Conservation (phyloP, 2,888 invertebrate genomes). For the Drosophila leonis region DNA sequence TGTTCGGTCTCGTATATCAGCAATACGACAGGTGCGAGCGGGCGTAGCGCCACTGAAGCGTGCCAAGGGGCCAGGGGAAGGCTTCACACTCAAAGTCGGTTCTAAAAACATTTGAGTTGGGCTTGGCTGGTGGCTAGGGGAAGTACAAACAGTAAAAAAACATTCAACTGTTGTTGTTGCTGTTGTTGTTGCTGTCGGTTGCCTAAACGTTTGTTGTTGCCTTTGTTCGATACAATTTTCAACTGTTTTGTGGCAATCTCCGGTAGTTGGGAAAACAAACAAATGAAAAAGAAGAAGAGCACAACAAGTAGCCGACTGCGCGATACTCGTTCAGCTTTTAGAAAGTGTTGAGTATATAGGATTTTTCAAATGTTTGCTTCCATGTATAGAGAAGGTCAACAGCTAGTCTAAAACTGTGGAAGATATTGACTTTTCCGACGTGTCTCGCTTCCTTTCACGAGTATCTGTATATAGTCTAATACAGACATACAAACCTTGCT, state of each 20-base stretch:
- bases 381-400: neutral
- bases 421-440: neutral
- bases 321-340: neutral
- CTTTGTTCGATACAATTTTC: constrained; percentile 63
- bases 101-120: constrained; percentile 68
- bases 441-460: too few relatives aligned
- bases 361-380: neutral
- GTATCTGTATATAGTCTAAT: too few relatives aligned
- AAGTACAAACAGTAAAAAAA: neutral
- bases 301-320: neutral
- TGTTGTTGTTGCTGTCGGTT: constrained; percentile 22
- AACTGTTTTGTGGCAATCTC: constrained; percentile 66
- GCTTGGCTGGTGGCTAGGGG: neutral
- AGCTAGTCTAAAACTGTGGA: neutral
- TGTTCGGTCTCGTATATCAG: constrained; percentile 68
- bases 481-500: too few relatives aligned
- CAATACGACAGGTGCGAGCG: constrained; percentile 32
- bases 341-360: neutral
- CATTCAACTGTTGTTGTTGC: constrained; percentile 8
- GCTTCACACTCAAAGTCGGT: constrained; percentile 60
- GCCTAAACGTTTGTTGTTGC: constrained; percentile 62
- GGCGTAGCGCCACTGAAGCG: constrained; percentile 76
- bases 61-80: constrained; percentile 5
- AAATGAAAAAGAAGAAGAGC: neutral
- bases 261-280: constrained; percentile 69